Evolutionary conservation across 2,113 vertebrate species (phyloP).

Genomic region (Chionomys nivalis): DNA sequence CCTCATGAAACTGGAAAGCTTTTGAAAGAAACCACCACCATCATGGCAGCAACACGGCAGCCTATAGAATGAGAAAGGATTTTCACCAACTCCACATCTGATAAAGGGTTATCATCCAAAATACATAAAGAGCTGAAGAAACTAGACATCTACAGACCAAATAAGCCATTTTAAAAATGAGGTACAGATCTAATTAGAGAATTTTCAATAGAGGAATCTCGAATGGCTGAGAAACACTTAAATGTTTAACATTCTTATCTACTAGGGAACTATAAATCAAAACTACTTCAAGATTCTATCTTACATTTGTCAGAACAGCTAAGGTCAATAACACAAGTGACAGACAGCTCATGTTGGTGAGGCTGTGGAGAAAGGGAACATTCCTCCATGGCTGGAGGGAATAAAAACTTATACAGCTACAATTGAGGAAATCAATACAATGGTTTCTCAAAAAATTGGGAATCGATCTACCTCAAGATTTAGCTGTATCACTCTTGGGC

Average conservation of each 20-base stretch:
- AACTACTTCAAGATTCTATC: background rate
- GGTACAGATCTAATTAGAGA: background rate
- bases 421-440: background rate
- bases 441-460: background rate
- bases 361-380: background rate
- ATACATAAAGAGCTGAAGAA: background rate
- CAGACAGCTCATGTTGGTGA: background rate
- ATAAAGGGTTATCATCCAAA: background rate
- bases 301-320: background rate
- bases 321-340: background rate
- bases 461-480: background rate
- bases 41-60: background rate
- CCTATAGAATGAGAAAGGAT: background rate
- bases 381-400: background rate
- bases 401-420: background rate
- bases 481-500: background rate
- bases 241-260: background rate
- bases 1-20: background rate
- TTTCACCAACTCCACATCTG: background rate
- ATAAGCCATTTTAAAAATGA: background rate
- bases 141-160: background rate
- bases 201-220: background rate
- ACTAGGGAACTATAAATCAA: background rate
- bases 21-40: background rate
- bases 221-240: background rate